These are phyloP conservation scores for Isoperla grammatica DNA, from an alignment of 2,888 invertebrate genomes.

Conservation along the genomic window DNA sequence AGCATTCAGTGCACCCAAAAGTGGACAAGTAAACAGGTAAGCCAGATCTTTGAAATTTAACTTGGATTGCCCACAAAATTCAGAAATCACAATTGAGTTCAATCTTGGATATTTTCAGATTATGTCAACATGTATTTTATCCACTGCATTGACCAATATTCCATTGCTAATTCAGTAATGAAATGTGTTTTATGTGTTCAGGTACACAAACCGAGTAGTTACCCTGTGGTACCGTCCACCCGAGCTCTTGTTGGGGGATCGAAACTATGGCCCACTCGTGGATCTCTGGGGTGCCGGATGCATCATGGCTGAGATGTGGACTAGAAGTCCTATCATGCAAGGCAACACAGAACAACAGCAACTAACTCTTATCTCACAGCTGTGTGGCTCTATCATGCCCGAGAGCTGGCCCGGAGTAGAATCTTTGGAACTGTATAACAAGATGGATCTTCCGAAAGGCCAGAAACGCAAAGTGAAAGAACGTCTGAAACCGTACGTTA, in stretches of 20 bases:
- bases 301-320: constrained; percentile 99
- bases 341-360: constrained; percentile 97
- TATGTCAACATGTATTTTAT: no score
- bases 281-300: constrained; percentile 98
- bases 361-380: constrained; percentile 84
- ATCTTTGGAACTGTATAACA: constrained; percentile 77
- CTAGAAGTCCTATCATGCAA: constrained; percentile 83
- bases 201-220: constrained; percentile 97
- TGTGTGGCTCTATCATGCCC: constrained; percentile 93
- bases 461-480: constrained; percentile 84
- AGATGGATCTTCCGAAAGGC: constrained; percentile 79
- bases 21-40: constrained; percentile 68
- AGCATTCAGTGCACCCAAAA: constrained; percentile 84
- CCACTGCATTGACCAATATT: no score
- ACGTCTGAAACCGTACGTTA: constrained; percentile 80
- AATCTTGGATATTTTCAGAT: no score
- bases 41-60: no score
- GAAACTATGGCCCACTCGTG: constrained; percentile 95
- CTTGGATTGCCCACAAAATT: no score
- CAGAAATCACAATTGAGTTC: no score
- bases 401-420: constrained; percentile 94
- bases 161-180: no score
- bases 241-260: constrained; percentile 66
- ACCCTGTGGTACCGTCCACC: constrained; percentile 90
- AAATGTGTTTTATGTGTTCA: constrained; percentile 35